phyloP scores from a whole-genome alignment of 2,113 vertebrate species.

The Paracanthobrama guichenoti region DNA sequence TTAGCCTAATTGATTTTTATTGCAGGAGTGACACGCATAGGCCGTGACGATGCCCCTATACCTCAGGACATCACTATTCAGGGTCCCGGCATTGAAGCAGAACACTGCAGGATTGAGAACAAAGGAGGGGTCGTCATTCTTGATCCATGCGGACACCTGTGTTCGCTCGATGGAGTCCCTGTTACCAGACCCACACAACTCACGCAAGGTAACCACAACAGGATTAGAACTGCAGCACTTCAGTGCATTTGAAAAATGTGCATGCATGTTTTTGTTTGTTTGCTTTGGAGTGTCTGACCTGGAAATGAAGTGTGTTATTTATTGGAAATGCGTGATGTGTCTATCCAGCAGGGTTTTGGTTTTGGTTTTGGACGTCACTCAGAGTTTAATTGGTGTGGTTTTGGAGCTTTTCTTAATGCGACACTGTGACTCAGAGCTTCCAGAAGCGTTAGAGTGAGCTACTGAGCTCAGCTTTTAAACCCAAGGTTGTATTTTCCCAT shows the following conservation, averaged over 20 bases:
- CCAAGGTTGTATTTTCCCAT: constrained; percentile 18
- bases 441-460: constrained; percentile 53
- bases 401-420: constrained; percentile 40
- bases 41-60: constrained; percentile 74
- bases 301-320: background rate
- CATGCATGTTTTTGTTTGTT: background rate
- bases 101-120: constrained; percentile 78
- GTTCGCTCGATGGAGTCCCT: constrained; percentile 77
- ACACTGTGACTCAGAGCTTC: constrained; percentile 64
- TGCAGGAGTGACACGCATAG: constrained; percentile 78
- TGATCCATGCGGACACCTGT: constrained; percentile 79
- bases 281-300: constrained; percentile 11
- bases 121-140: constrained; percentile 75
- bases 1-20: constrained; percentile 23
- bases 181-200: constrained; percentile 75
- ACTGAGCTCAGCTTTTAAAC: background rate
- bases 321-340: constrained; percentile 36
- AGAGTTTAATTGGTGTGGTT: constrained; percentile 43
- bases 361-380: constrained; percentile 36
- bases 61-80: constrained; percentile 78
- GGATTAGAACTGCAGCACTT: background rate
- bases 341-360: constrained; percentile 24
- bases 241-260: background rate
- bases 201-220: constrained; percentile 74
- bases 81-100: constrained; percentile 75